Conservation (phyloP, 1,140 invertebrate species). For the Watersipora subatra region DNA sequence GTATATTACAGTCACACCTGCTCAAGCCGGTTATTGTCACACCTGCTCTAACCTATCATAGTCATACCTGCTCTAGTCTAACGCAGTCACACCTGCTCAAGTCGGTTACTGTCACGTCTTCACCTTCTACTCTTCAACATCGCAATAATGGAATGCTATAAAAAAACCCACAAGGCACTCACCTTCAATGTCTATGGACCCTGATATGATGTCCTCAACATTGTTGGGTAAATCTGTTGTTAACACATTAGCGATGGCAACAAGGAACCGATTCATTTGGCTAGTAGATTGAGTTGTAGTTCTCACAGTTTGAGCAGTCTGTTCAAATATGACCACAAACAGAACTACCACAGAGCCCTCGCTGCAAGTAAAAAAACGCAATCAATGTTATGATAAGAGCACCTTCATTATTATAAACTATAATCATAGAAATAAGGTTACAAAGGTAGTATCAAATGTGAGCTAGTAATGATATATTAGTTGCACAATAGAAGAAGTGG, state of each 20-base stretch:
- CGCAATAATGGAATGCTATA: not conserved
- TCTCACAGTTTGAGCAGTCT: not conserved
- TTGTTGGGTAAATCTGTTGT: not conserved
- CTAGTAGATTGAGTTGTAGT: not conserved
- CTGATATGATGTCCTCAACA: not conserved
- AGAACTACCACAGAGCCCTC: not conserved
- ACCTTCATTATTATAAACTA: not conserved
- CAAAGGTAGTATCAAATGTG: not conserved
- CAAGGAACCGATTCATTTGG: too few relatives aligned
- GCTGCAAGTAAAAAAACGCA: not conserved
- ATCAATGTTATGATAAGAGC: not conserved
- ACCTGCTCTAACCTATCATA: too few relatives aligned
- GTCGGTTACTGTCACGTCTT: too few relatives aligned
- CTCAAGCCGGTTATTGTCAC: too few relatives aligned
- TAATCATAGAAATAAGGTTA: not conserved
- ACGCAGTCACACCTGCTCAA: too few relatives aligned
- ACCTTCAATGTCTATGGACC: not conserved
- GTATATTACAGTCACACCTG: too few relatives aligned
- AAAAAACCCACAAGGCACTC: too few relatives aligned
- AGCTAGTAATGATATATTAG: not conserved
- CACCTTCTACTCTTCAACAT: too few relatives aligned
- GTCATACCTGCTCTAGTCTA: too few relatives aligned
- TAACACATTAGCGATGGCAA: too few relatives aligned
- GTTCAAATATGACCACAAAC: not conserved
- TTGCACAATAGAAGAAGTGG: not conserved